Conservation (phyloP, 2,888 invertebrate genomes). For the Rhodophaea formosa region DNA sequence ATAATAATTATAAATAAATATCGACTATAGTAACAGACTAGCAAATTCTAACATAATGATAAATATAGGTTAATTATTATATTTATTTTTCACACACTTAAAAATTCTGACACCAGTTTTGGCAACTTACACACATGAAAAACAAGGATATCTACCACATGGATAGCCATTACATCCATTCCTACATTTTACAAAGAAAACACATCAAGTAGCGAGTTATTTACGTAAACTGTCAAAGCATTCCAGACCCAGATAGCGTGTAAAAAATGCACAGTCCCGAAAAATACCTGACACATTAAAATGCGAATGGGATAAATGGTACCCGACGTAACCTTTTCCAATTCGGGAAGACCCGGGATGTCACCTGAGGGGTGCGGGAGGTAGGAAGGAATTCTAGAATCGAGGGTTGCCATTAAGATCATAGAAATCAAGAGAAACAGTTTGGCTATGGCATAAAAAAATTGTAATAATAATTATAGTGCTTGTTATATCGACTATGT, state of each 20-base stretch:
- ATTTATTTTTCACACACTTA: too few species aligned
- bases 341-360: neutral
- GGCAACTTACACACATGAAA: too few species aligned
- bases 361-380: constrained; percentile 5
- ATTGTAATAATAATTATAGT: neutral
- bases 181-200: too few species aligned
- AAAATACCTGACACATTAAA: constrained; percentile 2
- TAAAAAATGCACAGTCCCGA: constrained; percentile 7
- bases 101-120: too few species aligned
- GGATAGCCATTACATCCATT: too few species aligned
- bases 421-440: neutral
- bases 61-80: too few species aligned
- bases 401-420: neutral
- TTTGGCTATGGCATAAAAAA: neutral
- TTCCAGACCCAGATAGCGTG: neutral
- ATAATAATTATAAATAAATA: too few species aligned
- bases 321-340: neutral
- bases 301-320: constrained; percentile 5
- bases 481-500: too few species aligned
- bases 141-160: too few species aligned
- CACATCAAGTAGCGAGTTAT: neutral
- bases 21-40: too few species aligned
- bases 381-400: neutral
- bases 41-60: too few species aligned
- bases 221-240: neutral